Evolutionary conservation across 2,797 vertebrate species (phyloP).

Genomic region (Ispidina lecontei): DNA sequence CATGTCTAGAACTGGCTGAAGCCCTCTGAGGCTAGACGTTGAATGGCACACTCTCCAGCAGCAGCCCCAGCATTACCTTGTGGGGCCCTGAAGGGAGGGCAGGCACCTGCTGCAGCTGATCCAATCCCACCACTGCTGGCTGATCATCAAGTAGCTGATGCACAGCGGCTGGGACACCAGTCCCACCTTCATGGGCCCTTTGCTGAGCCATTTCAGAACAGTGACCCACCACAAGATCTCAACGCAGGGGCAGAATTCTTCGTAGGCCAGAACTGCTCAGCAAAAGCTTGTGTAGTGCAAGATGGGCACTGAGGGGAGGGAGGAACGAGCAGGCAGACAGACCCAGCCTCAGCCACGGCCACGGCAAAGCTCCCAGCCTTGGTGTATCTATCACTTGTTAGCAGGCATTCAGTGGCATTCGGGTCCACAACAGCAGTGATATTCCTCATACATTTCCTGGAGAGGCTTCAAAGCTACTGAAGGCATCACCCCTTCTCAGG

Average conservation of each 20-base stretch:
- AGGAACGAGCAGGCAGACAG: background rate
- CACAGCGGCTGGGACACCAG: fast-evolving
- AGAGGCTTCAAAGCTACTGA: background rate
- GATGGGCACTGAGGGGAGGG: background rate
- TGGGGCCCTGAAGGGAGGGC: background rate
- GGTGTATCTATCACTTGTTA: fast-evolving
- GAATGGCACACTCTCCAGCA: fast-evolving
- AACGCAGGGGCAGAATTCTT: fast-evolving
- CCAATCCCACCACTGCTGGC: background rate
- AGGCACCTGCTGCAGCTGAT: background rate
- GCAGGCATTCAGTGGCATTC: background rate
- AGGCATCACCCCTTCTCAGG: background rate
- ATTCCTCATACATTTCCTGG: background rate
- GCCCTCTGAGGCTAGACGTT: background rate
- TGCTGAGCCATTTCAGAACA: background rate
- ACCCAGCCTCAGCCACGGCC: background rate
- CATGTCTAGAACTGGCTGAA: background rate
- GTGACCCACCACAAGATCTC: background rate
- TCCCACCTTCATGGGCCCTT: background rate
- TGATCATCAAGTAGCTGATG: background rate
- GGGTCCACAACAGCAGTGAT: background rate
- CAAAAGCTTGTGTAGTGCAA: background rate
- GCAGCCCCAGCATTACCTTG: background rate
- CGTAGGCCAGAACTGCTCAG: background rate
- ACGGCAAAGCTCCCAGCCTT: background rate